Conservation (phyloP, 2,888 invertebrate genomes). For the Acanthosepion pharaonis region DNA sequence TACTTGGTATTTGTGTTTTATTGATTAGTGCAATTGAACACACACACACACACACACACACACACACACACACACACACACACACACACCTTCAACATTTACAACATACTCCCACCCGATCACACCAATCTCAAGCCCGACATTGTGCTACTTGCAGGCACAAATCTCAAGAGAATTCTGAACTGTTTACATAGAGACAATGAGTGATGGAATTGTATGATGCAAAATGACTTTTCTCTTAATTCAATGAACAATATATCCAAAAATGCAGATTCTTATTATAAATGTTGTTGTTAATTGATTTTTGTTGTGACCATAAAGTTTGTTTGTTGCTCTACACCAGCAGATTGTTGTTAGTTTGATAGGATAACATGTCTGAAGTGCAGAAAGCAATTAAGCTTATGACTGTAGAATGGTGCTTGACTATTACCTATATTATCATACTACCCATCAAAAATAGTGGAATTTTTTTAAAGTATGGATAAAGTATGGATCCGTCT, state of each 20-base stretch:
- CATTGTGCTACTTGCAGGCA: constrained; percentile 4
- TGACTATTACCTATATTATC: not conserved
- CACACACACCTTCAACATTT: not conserved
- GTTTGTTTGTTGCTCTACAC: not conserved
- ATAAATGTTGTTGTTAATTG: not conserved
- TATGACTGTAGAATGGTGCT: not conserved
- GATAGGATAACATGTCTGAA: not conserved
- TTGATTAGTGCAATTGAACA: not conserved
- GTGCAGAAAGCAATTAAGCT: not conserved
- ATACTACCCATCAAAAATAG: too few relatives aligned
- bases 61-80: too few relatives aligned
- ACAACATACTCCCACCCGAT: not conserved
- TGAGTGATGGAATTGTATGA: not conserved
- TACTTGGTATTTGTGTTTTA: not conserved
- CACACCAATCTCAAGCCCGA: not conserved
- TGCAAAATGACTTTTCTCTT: not conserved
- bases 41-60: not conserved
- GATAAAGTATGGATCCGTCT: too few relatives aligned
- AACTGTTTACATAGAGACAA: not conserved
- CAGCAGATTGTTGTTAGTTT: not conserved
- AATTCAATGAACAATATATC: constrained; percentile 20
- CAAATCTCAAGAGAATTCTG: not conserved
- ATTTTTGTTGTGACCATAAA: not conserved
- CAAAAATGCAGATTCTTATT: not conserved
- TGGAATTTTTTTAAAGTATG: too few relatives aligned